phyloP scores from a whole-genome alignment of 2,797 vertebrate genomes.

The Morelia viridis region DNA sequence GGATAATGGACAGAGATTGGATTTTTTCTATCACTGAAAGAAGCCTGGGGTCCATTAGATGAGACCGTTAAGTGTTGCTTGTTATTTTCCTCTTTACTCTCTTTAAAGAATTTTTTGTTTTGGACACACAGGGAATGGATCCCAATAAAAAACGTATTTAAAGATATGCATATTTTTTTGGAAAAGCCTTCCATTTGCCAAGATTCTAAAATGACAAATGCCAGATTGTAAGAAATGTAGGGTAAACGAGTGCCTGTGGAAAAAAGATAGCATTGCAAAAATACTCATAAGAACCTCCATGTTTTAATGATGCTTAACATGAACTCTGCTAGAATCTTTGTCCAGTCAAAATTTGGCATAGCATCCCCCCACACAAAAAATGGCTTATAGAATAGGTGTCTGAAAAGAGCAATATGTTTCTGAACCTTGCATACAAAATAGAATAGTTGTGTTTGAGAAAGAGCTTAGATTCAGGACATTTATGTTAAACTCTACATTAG shows the following conservation, averaged over 20 bases:
- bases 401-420: background rate
- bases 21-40: background rate
- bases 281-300: background rate
- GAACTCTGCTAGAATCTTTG: background rate
- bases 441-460: background rate
- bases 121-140: background rate
- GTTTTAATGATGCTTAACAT: background rate
- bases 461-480: background rate
- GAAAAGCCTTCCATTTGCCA: background rate
- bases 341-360: background rate
- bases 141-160: background rate
- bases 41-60: background rate
- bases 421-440: background rate
- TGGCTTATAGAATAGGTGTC: background rate
- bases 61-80: background rate
- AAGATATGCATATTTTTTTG: background rate
- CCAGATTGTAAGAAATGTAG: background rate
- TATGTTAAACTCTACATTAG: background rate
- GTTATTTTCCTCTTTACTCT: background rate
- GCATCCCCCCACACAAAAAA: background rate
- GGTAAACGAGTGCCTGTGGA: background rate
- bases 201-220: background rate
- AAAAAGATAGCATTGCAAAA: background rate
- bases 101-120: background rate
- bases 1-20: background rate